Percentiles rank a stretch among this genome's conserved stretches.
Evolutionary conservation across 2,113 vertebrate genomes (phyloP).

Genomic region (Tiliqua scincoides): DNA sequence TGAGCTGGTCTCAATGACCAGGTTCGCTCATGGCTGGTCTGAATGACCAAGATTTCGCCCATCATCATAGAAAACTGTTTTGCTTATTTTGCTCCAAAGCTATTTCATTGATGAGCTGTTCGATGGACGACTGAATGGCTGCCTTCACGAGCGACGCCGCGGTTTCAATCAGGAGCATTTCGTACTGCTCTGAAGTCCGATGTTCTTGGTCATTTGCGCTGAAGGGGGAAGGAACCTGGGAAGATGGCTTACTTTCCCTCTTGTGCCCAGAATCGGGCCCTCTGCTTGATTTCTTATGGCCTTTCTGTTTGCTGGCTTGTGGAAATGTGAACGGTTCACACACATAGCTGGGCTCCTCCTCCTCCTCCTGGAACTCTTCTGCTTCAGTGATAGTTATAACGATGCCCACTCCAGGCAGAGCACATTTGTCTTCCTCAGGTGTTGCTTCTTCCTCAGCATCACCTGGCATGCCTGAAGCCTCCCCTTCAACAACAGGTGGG

Average conservation of each 20-base stretch:
- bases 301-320: conserved; percentile 69
- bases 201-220: conserved; percentile 53
- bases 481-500: conserved; percentile 37
- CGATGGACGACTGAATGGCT: conserved; percentile 80
- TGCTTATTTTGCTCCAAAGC: conserved; percentile 75
- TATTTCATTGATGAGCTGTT: conserved; percentile 81
- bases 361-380: conserved; percentile 71
- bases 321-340: conserved; percentile 71
- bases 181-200: conserved; percentile 77
- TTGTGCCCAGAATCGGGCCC: conserved; percentile 24
- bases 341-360: conserved; percentile 69
- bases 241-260: conserved; percentile 15
- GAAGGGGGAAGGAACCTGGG: conserved; percentile 31
- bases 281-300: conserved; percentile 57
- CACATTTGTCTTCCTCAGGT: conserved; percentile 27
- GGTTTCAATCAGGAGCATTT: conserved; percentile 76
- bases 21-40: background rate
- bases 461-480: conserved; percentile 2
- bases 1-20: background rate
- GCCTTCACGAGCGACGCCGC: conserved; percentile 80
- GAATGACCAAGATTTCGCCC: background rate
- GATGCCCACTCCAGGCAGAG: conserved; percentile 61
- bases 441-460: conserved; percentile 35
- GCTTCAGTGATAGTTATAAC: conserved; percentile 79
- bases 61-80: conserved; percentile 75